A percentile compares a stretch with the other conserved stretches of the same genome.
Evolutionary conservation across 2,888 invertebrate species (phyloP).

Genomic region (Tortrix viridana): DNA sequence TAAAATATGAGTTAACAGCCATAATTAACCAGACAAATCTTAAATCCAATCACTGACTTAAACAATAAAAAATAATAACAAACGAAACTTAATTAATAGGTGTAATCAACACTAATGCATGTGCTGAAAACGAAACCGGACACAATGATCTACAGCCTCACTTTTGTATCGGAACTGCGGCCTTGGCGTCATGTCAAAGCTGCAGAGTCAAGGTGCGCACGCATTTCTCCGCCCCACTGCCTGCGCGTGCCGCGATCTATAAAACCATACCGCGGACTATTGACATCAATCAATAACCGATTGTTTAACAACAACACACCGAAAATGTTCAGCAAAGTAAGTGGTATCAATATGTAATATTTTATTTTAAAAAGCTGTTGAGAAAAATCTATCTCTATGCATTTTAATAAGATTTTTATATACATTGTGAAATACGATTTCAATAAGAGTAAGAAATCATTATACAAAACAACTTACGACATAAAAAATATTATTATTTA

Average conservation of each 20-base stretch:
- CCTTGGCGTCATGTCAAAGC: conserved; percentile 63
- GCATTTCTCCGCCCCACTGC: conserved; percentile 68
- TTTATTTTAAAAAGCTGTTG: not conserved
- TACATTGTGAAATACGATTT: too few relatives aligned
- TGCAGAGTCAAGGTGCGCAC: conserved; percentile 62
- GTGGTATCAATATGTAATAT: conserved; percentile 45
- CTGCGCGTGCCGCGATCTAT: conserved; percentile 56
- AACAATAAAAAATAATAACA: conserved; percentile 9
- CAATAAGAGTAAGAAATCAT: too few relatives aligned
- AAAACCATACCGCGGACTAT: conserved; percentile 63
- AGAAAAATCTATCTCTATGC: too few relatives aligned
- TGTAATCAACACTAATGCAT: conserved; percentile 5
- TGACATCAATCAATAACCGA: conserved; percentile 66
- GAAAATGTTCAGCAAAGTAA: conserved; percentile 73
- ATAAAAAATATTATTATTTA: too few relatives aligned
- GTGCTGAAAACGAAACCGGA: conserved; percentile 39
- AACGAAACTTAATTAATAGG: conserved; percentile 21
- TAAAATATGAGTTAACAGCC: too few relatives aligned
- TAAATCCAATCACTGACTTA: not conserved
- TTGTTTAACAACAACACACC: conserved; percentile 59
- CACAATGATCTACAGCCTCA: conserved; percentile 48
- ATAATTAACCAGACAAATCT: too few relatives aligned
- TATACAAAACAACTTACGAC: too few relatives aligned
- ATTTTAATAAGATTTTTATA: too few relatives aligned
- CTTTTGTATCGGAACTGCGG: conserved; percentile 49